Conservation (phyloP, 2,888 invertebrate species). For the Archips crataeganus region DNA sequence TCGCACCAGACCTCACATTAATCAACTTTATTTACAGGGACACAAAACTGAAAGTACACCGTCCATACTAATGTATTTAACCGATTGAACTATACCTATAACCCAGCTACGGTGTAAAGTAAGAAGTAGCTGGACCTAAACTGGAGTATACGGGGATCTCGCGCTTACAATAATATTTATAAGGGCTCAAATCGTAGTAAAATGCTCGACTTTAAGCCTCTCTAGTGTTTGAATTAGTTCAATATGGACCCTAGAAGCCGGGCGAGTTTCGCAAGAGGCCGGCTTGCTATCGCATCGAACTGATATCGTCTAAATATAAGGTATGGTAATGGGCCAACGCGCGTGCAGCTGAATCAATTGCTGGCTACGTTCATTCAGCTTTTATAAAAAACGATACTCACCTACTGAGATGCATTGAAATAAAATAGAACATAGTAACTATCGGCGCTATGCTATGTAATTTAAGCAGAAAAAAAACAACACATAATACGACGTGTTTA, state of each 20-base stretch:
- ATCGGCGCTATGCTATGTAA: conserved; percentile 20
- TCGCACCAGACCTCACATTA: conserved; percentile 40
- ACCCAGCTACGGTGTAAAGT: conserved; percentile 48
- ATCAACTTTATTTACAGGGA: conserved; percentile 44
- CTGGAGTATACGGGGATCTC: conserved; percentile 52
- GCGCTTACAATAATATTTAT: conserved; percentile 39
- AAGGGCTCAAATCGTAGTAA: conserved; percentile 45
- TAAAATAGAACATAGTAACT: conserved; percentile 16
- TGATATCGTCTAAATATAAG: conserved; percentile 84
- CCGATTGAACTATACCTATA: conserved; percentile 54
- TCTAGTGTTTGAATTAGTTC: conserved; percentile 50
- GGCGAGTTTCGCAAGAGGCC: conserved; percentile 80
- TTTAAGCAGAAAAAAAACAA: conserved; percentile 27
- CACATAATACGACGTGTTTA: conserved; percentile 20
- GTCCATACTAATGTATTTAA: conserved; percentile 47
- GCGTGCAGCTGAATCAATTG: conserved; percentile 59
- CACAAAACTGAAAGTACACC: conserved; percentile 47
- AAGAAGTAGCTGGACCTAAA: conserved; percentile 52
- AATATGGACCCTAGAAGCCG: conserved; percentile 76
- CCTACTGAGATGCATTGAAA: conserved; percentile 18
- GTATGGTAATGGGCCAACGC: conserved; percentile 67
- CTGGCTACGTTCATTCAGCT: conserved; percentile 52
- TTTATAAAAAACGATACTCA: conserved; percentile 43
- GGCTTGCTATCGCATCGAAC: conserved; percentile 80
- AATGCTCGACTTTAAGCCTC: conserved; percentile 44